Base-by-base conservation (phyloP, 2,797 vertebrate genomes). In the Squalus acanthias region DNA sequence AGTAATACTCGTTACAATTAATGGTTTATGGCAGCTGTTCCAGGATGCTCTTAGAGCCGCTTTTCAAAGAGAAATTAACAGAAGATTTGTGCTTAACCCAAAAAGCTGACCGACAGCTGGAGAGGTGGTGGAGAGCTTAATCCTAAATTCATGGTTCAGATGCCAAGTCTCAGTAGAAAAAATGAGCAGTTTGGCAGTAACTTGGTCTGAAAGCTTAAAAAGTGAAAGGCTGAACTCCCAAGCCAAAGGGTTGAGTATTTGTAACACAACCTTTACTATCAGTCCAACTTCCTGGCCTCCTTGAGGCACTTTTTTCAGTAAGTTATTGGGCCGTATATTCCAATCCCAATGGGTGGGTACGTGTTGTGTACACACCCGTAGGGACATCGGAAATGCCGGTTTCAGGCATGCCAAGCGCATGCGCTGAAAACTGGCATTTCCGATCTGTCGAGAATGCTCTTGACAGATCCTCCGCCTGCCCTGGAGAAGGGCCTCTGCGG, bases 1-100 rank as follows among this genome's bases (percentile, higher is more conserved):
- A 95, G 50, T 57, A 76, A 57, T 57, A 95, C 94, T 95, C 94
- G 33, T 95, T 95, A 72, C 46, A 76, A 95, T 95, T 95, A 95
- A 95, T 95, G 70, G 70, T 76, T 57, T 72, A 53, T 33, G 94
- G 50, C 94, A 95, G 94, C 94, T 95, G 94, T 95, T 95, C 15
- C 26, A 15, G 50, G 20, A 33, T n/a, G 26, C 94, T 33, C 60
- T 95, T 95, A 95, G 50, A 12, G n/a, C 46, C 50, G 67, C 39
- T 70, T 72, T 26, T 74, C 94, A 50, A 9, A 17, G 46, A 74
- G 94, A 95, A 74, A 76, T 76, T 76, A 74, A 76, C 24, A 74
- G 53, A 26, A 53, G 46, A 76, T 53, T 57, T 57, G 7, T 29
- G 46, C 15, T 72, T 22, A 33, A 39, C 67, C 65, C 88, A 24